These are phyloP conservation scores for honey bee (Apis mellifera) DNA, from an alignment of 1,140 invertebrate species.

Conservation along the genomic window DNA sequence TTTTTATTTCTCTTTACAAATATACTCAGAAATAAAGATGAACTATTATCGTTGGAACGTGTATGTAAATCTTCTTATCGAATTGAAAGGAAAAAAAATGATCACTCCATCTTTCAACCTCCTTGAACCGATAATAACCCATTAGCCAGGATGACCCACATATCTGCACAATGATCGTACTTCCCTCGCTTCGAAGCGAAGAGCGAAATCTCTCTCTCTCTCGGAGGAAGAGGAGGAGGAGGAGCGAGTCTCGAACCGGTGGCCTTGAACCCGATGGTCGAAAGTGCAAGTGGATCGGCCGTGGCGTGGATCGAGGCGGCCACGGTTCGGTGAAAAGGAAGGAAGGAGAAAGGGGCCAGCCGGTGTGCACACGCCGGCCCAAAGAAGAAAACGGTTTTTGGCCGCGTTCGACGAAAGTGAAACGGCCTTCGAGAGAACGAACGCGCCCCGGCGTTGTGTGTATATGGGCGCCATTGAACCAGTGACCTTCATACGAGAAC, in stretches of 20 bases:
- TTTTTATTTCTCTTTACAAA: no score
- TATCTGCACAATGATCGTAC: neutral
- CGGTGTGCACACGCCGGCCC: conserved; percentile 25
- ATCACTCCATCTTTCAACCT: no score
- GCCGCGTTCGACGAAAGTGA: conserved; percentile 71
- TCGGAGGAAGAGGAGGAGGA: neutral
- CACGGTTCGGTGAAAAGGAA: conserved; percentile 10
- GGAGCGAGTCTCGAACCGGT: conserved; percentile 37
- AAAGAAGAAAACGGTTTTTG: conserved; percentile 59
- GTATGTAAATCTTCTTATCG: no score
- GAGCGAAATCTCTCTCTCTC: no score
- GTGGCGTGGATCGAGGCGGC: conserved; percentile 19
- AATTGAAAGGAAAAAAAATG: no score
- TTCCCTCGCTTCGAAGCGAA: conserved; percentile 10
- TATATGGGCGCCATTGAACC: conserved; percentile 74
- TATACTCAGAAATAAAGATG: no score
- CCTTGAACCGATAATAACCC: no score
- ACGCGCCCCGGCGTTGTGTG: conserved; percentile 34
- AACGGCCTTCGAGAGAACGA: conserved; percentile 65
- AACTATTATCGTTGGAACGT: no score
- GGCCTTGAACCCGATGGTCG: conserved; percentile 69
- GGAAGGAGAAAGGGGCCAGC: conserved; percentile 41
- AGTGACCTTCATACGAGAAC: conserved; percentile 81
- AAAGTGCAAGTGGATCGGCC: conserved; percentile 74
- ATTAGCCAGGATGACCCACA: conserved; percentile 10